Evolutionary conservation across 2,113 vertebrate genomes (phyloP), one percentile per base, ranked within the genome.

Genomic region (Phalacrocorax carbo): DNA sequence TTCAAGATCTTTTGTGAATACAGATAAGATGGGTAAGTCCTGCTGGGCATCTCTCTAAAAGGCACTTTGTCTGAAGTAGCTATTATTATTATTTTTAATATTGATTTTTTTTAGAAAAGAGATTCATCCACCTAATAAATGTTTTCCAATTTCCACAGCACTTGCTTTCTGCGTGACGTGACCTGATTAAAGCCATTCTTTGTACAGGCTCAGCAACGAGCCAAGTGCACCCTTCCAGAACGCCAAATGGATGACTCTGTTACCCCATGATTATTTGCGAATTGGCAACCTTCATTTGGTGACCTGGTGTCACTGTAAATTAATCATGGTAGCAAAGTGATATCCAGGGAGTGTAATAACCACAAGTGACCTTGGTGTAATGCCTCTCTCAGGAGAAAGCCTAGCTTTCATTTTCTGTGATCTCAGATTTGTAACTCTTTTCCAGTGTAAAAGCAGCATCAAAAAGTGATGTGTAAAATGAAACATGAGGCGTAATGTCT

Each of bases 341-440:
- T 92, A 94, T 82, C 60, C 82, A 70, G 82, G 88, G 90, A 97
- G 46, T 64, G 60, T 87, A 94, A 96, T 95, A 94, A 95, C 49
- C 88, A 88, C 86, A 91, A 90, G 93, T 90, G 94, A 96, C 88
- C 96, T 96, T 96, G 96, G 73, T 82, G 51, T 86, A 76, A 83
- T 90, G 84, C 52, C 52, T 95, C 71, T 91, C 89, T 92, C 64
- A 81, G 69, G 87, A 95, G 82, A 93, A 93, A 89, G 70, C 66
- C 57, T 51, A 55, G 71, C 48, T 96, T 92, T 88, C 83, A 91
- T 94, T 89, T 76, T 92, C 75, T 85, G 34, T 44, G 55, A 86
- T 89, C 51, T 54, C 64, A 75, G 40, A 38, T 86, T 94, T 88
- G 81, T 60, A 90, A 85, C 68, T 55, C 42, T 77, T 88, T 90